Evolutionary conservation across 2,797 vertebrate genomes (phyloP), one percentile per base, ranked within the genome.

Genomic region (Acipenser ruthenus): DNA sequence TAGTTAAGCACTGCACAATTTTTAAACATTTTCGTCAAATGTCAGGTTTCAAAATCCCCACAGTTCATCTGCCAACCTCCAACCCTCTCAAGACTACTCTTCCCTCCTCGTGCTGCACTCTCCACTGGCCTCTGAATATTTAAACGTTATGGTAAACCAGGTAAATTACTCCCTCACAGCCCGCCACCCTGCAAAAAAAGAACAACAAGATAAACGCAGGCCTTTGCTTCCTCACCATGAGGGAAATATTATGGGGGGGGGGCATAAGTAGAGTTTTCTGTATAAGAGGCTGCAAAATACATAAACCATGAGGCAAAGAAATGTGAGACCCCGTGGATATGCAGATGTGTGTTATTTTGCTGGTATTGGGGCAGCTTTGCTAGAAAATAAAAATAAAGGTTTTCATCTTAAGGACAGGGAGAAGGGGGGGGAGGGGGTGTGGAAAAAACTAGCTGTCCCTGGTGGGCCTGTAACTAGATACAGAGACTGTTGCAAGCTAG

Each of bases 261-360:
- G 1, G 5, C 37, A 37, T 5, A 37, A 37, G 37, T 37, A 89
- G 87, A 92, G 88, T 93, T 96, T 94, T 94, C 92, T 94, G 93
- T 92, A 94, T 94, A 94, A 95, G 93, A 95, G 92, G 92, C 93
- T 94, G 94, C 90, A 93, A 93, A 95, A 95, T 96, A 93, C 94
- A 96, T 96, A 96, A 95, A 94, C 93, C 93, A 95, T 96, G 94
- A 96, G 93, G 91, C 90, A 88, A 92, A 94, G 93, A 93, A 93
- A 92, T 88, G 92, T 90, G 84, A 86, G 94, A 90, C 94, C 93
- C 93, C 92, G 92, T 93, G 93, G 94, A 95, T 95, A 95, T 96
- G 95, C 92, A 95, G 93, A 97, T 95, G 93, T 90, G 91, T 91
- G 93, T 94, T 89, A 93, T 93, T 94, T 94, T 93, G 93, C 93